Evolutionary conservation across 2,797 vertebrate genomes (phyloP), one percentile per base, ranked within the genome.

Genomic region (Acrossocheilus fasciatus): DNA sequence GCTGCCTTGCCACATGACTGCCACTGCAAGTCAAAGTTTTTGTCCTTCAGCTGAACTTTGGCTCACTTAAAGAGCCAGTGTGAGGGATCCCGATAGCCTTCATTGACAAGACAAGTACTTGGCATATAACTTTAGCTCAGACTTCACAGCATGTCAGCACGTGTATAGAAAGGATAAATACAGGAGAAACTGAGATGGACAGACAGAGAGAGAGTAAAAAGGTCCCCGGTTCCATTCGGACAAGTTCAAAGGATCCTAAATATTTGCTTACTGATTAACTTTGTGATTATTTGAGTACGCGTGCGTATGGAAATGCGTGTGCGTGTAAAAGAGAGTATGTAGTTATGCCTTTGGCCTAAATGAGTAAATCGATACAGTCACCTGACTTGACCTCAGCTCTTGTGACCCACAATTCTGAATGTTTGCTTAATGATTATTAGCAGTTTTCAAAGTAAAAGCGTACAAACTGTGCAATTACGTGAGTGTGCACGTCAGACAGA

Each of bases 31-130:
- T 96, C 95, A 93, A 90, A 92, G 85, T 86, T 91, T 91, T 94
- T 97, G 96, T 94, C 98, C 98, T 98, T 99, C 96, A 98, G 92
- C 92, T 97, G 97, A 98, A 99, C 98, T 98, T 97, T 97, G 96
- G 94, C 97, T 97, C 92, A 97, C 93, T 97, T 96, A 92, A 87
- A 84, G 82, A 81, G 70, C 57, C 17, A 23, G 57, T 81, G 43
- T 54, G n/a, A 74, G 69, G 43, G 69, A 43, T 45, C 20, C 14
- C 7, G 39, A 73, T 83, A 86, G 59, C 74, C 59, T 47, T 73
- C 82, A 73, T 69, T 76, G 75, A 86, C 84, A 83, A 47, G 68
- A 75, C 20, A 7, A 54, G 68, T 66, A 64, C 82, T 81, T 69
- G 62, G 50, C 77, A 70, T 43, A 34, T 20, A 50, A 68, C 80